A percentile compares a stretch with the other conserved stretches of the same genome.
phyloP scores from a whole-genome alignment of 2,888 invertebrate species.

The Oconnorella tubifera region DNA sequence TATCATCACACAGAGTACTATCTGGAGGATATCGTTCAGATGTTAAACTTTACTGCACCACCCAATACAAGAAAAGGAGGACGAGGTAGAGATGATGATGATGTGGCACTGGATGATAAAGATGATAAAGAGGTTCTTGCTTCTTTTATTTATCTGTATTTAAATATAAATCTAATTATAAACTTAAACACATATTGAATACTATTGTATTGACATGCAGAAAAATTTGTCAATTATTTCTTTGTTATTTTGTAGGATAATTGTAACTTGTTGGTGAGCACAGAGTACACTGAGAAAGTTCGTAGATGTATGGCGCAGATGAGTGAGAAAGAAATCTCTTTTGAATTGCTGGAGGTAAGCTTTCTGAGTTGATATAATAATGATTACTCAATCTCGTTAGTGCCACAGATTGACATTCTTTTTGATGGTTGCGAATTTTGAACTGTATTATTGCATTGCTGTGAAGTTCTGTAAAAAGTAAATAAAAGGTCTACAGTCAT shows the following conservation, averaged over 20 bases:
- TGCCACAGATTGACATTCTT: no score
- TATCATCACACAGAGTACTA: slow-evolving; percentile 75
- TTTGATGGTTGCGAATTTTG: no score
- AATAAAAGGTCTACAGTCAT: neutral
- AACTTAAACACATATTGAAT: no score
- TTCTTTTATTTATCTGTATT: no score
- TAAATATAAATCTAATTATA: no score
- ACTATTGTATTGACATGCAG: no score
- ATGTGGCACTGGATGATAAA: slow-evolving; percentile 56
- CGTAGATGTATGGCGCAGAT: slow-evolving; percentile 70
- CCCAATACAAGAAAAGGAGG: slow-evolving; percentile 68
- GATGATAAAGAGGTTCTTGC: slow-evolving; percentile 15
- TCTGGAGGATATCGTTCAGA: slow-evolving; percentile 85
- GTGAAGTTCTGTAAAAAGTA: no score
- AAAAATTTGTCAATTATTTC: no score
- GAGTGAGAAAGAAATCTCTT: slow-evolving; percentile 86
- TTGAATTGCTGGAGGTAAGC: slow-evolving; percentile 79
- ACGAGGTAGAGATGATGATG: slow-evolving; percentile 52
- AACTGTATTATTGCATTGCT: no score
- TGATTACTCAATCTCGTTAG: neutral
- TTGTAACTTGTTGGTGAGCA: slow-evolving; percentile 64
- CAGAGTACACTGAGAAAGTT: slow-evolving; percentile 61
- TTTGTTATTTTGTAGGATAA: slow-evolving; percentile 55
- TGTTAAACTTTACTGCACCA: slow-evolving; percentile 78
- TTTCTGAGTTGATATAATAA: no score